These are phyloP conservation scores for Apoderus coryli DNA, from an alignment of 2,888 invertebrate species.

Conservation along the genomic window DNA sequence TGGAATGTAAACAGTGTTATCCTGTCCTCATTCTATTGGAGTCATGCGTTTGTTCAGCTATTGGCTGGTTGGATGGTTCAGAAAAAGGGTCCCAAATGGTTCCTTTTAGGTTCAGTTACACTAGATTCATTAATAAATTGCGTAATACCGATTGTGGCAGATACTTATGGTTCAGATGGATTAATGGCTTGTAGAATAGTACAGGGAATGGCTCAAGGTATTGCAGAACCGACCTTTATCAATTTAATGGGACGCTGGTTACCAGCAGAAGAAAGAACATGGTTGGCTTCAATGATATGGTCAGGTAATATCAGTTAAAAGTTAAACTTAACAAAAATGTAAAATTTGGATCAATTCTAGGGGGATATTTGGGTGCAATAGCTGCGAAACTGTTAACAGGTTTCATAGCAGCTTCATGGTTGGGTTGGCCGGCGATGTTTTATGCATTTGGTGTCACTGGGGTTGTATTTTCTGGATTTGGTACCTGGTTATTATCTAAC, in stretches of 20 bases:
- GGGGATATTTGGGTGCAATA: slow-evolving; percentile 63
- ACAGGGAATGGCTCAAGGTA: too few species aligned
- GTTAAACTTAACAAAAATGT: too few species aligned
- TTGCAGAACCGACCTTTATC: too few species aligned
- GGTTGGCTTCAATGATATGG: too few species aligned
- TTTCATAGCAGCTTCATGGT: slow-evolving; percentile 45
- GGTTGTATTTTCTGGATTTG: slow-evolving; percentile 43
- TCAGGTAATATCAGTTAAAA: too few species aligned
- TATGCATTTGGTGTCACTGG: slow-evolving; percentile 55
- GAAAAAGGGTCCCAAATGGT: slow-evolving; percentile 11
- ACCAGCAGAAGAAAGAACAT: too few species aligned
- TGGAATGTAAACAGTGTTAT: slow-evolving; percentile 13
- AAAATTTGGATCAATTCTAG: slow-evolving; percentile 31
- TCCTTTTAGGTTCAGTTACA: slow-evolving; percentile 9
- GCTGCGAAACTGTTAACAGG: slow-evolving; percentile 59
- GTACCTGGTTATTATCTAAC: slow-evolving; percentile 45
- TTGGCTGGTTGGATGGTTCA: slow-evolving; percentile 12
- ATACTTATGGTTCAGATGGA: too few species aligned
- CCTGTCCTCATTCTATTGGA: slow-evolving; percentile 15
- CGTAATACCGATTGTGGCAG: slow-evolving; percentile 3
- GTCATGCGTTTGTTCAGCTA: slow-evolving; percentile 13
- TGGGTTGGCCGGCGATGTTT: slow-evolving; percentile 69
- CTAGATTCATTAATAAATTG: slow-evolving; percentile 8
- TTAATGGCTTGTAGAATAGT: too few species aligned
- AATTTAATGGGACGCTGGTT: too few species aligned